Conservation (phyloP, 92 coral and sea anemone genomes). For the Umimayanthus chanpuru region DNA sequence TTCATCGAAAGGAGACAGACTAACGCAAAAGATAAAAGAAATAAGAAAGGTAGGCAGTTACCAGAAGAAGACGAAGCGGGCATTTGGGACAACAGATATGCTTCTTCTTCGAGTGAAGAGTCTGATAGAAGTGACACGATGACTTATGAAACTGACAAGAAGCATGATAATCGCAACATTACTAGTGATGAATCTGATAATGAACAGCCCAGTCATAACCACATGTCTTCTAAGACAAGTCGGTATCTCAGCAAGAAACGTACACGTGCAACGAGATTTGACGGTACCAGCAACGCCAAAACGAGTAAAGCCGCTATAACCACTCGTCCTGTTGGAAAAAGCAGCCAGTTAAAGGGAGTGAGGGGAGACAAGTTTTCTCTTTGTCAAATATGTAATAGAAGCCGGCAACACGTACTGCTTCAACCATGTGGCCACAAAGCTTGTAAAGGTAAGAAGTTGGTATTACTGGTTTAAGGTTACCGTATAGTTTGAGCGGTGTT, state of each 20-base stretch:
- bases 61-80: background rate
- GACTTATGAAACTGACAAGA: background rate
- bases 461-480: background rate
- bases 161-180: constrained; percentile 5
- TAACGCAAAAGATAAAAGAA: background rate
- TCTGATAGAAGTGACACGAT: background rate
- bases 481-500: too few species aligned
- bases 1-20: too few species aligned
- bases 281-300: background rate
- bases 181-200: constrained; percentile 9
- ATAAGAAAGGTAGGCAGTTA: background rate
- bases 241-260: background rate
- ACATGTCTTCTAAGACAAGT: background rate
- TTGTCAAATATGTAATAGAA: background rate
- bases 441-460: constrained; percentile 10
- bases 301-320: background rate
- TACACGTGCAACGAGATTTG: background rate
- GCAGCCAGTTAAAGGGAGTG: background rate
- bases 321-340: background rate
- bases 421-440: constrained; percentile 7
- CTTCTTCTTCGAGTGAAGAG: constrained; percentile 2
- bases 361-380: background rate
- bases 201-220: background rate
- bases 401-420: background rate
- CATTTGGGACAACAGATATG: constrained; percentile 4